Evolutionary conservation across 2,113 vertebrate species (phyloP).

Genomic region (Cyanistes caeruleus): DNA sequence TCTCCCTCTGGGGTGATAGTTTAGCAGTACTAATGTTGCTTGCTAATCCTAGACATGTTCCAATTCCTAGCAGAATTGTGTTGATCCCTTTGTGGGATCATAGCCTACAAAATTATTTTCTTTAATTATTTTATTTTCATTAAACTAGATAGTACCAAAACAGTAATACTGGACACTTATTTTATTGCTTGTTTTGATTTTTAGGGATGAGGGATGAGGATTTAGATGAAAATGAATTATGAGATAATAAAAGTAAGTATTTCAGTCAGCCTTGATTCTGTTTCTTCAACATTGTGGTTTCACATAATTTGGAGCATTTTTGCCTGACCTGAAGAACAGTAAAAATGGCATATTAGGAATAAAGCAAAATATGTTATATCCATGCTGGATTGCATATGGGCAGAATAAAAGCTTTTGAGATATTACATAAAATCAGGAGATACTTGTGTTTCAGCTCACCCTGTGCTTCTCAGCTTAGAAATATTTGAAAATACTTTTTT

Average conservation of each 20-base stretch:
- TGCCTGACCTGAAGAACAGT: background rate
- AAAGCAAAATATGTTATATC: background rate
- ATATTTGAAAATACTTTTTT: background rate
- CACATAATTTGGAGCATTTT: background rate
- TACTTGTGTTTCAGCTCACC: background rate
- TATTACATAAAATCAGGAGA: background rate
- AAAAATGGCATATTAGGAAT: background rate
- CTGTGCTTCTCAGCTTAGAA: background rate
- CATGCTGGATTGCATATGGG: background rate
- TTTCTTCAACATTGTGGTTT: background rate
- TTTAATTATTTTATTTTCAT: background rate
- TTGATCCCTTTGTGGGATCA: background rate
- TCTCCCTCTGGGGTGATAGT: background rate
- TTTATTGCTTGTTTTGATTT: background rate
- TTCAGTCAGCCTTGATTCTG: background rate
- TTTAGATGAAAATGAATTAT: background rate
- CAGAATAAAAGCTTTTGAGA: background rate
- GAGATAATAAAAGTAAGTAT: background rate
- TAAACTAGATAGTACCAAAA: background rate
- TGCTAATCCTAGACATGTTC: background rate
- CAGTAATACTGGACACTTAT: background rate
- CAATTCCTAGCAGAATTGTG: background rate
- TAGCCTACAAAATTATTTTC: background rate
- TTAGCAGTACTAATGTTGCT: background rate
- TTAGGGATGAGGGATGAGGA: background rate